phyloP scores from a whole-genome alignment of 2,113 vertebrate species.

The Aphyosemion australe region DNA sequence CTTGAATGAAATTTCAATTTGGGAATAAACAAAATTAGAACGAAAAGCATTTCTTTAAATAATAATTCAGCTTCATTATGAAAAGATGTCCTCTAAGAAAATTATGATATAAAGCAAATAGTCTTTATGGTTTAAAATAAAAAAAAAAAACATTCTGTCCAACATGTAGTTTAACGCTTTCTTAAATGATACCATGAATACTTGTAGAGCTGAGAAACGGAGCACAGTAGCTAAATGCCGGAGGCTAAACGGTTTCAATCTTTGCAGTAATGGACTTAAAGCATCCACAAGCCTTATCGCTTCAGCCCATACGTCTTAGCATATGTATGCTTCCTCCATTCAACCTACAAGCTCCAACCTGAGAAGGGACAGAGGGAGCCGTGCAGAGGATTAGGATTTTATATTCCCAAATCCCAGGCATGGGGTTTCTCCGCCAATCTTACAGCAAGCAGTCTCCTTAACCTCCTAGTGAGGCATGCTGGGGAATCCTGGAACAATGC shows the following conservation, averaged over 20 bases:
- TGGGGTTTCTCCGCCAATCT: slow-evolving; percentile 48
- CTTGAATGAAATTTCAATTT: slow-evolving; percentile 18
- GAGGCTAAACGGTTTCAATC: slow-evolving; percentile 60
- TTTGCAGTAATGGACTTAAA: slow-evolving; percentile 66
- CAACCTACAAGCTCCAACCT: slow-evolving; percentile 73
- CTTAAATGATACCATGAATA: slow-evolving; percentile 32
- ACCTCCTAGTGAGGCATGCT: slow-evolving; percentile 53
- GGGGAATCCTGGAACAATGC: slow-evolving; percentile 70
- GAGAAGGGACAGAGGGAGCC: slow-evolving; percentile 56
- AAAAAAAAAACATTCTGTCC: slow-evolving; percentile 8
- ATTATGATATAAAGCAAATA: neutral
- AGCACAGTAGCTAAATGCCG: slow-evolving; percentile 52
- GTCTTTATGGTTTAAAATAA: slow-evolving; percentile 1
- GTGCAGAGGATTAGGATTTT: slow-evolving; percentile 62
- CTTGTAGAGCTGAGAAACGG: slow-evolving; percentile 30
- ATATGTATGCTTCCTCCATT: slow-evolving; percentile 46
- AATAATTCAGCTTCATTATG: neutral
- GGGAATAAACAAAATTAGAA: neutral
- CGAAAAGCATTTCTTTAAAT: neutral
- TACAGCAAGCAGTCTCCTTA: slow-evolving; percentile 32
- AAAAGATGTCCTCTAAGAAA: neutral
- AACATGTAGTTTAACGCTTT: slow-evolving; percentile 36
- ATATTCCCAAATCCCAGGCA: slow-evolving; percentile 67
- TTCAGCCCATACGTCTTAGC: slow-evolving; percentile 61
- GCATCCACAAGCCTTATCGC: slow-evolving; percentile 71